phyloP scores from a whole-genome alignment of 2,888 invertebrate species.

The Drosophila bunnanda region DNA sequence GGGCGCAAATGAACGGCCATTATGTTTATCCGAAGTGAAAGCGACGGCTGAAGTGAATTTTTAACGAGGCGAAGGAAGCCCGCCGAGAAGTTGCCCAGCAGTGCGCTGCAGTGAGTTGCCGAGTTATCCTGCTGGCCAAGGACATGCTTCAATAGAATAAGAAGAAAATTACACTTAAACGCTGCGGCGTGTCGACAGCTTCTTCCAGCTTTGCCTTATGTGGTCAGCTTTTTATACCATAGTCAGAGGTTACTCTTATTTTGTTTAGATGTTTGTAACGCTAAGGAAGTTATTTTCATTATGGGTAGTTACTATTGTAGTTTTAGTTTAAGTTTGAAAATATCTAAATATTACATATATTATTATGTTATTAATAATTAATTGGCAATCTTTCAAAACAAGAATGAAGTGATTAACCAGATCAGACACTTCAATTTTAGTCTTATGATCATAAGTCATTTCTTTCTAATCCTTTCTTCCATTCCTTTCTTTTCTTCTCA shows the following conservation, averaged over 20 bases:
- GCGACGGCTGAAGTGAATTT: conserved; percentile 76
- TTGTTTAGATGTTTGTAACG: not conserved
- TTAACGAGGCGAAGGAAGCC: conserved; percentile 60
- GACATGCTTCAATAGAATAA: conserved; percentile 82
- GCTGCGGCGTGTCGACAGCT: conserved; percentile 71
- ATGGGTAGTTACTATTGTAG: not conserved
- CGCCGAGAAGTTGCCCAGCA: conserved; percentile 46
- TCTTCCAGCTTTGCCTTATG: not conserved
- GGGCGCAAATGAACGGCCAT: conserved; percentile 81
- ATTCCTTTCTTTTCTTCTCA: too few relatives aligned
- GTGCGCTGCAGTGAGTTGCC: conserved; percentile 72
- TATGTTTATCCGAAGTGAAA: conserved; percentile 81
- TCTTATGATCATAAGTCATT: too few relatives aligned
- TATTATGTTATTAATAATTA: too few relatives aligned
- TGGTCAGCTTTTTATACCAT: conserved; percentile 56
- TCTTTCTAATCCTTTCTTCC: too few relatives aligned
- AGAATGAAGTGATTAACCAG: too few relatives aligned
- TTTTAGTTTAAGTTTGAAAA: too few relatives aligned
- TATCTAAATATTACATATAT: too few relatives aligned
- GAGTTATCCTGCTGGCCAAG: conserved; percentile 71
- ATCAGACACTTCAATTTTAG: too few relatives aligned
- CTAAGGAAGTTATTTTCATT: not conserved
- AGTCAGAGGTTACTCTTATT: not conserved
- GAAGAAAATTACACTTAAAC: conserved; percentile 82
- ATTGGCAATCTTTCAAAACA: too few relatives aligned